These are phyloP conservation scores for Bujurquina vittata DNA, from an alignment of 2,113 vertebrate genomes.

Conservation along the genomic window DNA sequence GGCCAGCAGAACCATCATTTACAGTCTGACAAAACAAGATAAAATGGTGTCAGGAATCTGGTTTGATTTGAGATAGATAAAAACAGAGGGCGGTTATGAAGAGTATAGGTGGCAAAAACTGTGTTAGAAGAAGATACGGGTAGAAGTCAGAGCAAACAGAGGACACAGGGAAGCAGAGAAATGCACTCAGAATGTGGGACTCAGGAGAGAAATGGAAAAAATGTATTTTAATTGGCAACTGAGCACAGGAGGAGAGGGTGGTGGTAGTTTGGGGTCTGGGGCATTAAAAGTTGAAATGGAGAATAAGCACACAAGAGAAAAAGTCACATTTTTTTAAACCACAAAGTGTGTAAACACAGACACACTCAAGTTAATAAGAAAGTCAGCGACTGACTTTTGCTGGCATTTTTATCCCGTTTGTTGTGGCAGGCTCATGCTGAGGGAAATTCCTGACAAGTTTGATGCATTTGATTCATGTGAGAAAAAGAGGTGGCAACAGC, in stretches of 20 bases:
- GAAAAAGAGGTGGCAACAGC: not conserved
- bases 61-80: slow-evolving; percentile 27
- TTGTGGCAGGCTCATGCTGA: not conserved
- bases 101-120: not conserved
- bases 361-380: not conserved
- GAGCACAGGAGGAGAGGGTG: slow-evolving; percentile 11
- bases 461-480: slow-evolving; percentile 1
- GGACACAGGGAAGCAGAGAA: slow-evolving; percentile 39
- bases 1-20: not conserved
- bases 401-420: not conserved
- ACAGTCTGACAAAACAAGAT: not conserved
- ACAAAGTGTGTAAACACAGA: not conserved
- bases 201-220: slow-evolving; percentile 59
- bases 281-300: slow-evolving; percentile 4
- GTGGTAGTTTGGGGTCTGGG: not conserved
- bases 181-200: slow-evolving; percentile 52
- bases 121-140: slow-evolving; percentile 4
- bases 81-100: not conserved
- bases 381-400: slow-evolving; percentile 14
- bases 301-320: not conserved
- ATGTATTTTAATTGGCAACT: slow-evolving; percentile 59
- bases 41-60: not conserved
- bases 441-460: slow-evolving; percentile 48
- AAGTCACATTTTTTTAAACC: not conserved
- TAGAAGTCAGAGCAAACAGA: slow-evolving; percentile 27